Percentiles rank a stretch among this genome's conserved stretches.
These are phyloP conservation scores for Mycetomoellerius zeteki DNA, from an alignment of 1,140 invertebrate species.

Conservation along the genomic window DNA sequence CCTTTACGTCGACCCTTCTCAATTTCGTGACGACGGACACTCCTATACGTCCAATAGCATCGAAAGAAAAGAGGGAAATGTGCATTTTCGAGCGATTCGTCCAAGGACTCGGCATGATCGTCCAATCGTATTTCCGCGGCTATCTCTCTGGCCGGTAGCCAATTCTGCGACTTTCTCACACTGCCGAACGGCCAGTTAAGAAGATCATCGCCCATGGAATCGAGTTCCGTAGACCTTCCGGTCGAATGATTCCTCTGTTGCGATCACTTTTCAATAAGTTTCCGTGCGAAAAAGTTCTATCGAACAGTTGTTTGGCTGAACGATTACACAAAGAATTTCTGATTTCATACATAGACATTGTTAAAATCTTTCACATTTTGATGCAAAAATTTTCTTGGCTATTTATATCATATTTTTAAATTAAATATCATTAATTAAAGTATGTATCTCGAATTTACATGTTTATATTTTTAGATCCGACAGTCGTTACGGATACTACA, in stretches of 20 bases:
- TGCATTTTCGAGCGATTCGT: constrained; percentile 40
- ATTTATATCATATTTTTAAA: neutral
- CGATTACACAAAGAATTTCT: neutral
- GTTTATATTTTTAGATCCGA: neutral
- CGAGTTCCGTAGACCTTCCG: constrained; percentile 36
- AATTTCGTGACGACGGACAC: constrained; percentile 41
- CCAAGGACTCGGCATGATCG: constrained; percentile 19
- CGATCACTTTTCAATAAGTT: constrained; percentile 54
- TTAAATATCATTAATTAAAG: neutral
- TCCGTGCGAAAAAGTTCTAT: constrained; percentile 26
- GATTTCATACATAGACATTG: neutral
- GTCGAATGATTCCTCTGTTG: neutral
- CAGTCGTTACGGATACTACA: constrained; percentile 16
- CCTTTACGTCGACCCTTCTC: constrained; percentile 26
- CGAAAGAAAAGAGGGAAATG: constrained; percentile 37
- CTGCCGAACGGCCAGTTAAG: constrained; percentile 60
- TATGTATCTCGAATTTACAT: neutral
- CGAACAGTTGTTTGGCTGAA: neutral
- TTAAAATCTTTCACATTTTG: neutral
- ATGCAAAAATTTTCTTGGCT: neutral
- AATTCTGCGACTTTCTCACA: constrained; percentile 44
- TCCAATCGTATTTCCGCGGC: constrained; percentile 50
- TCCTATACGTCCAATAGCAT: constrained; percentile 38
- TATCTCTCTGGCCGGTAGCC: constrained; percentile 52
- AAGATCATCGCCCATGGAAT: constrained; percentile 57